Evolutionary conservation across 1,140 invertebrate species (phyloP).

Genomic region (Antheraea pernyi): DNA sequence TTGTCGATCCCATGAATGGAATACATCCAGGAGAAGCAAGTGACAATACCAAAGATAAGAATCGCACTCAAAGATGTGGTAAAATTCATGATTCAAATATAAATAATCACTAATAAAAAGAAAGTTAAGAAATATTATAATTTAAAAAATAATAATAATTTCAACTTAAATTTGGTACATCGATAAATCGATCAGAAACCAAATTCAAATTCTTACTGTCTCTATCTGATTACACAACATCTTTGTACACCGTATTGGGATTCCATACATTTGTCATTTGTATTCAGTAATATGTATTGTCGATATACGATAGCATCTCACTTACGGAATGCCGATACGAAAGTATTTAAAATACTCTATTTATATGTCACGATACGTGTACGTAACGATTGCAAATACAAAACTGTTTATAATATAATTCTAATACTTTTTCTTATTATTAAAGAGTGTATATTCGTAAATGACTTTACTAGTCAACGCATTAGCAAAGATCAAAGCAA

Average conservation of each 20-base stretch:
- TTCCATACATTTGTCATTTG: constrained; percentile 41
- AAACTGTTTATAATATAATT: no score
- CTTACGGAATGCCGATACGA: constrained; percentile 52
- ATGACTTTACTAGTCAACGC: no score
- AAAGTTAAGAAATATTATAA: neutral
- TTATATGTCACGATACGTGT: constrained; percentile 27
- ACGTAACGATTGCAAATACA: constrained; percentile 35
- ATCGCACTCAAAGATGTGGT: no score
- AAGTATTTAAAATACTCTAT: constrained; percentile 35
- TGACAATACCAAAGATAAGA: no score
- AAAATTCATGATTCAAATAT: no score
- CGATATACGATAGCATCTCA: constrained; percentile 54
- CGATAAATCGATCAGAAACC: constrained; percentile 5
- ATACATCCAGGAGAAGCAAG: no score
- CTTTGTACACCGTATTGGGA: constrained; percentile 39
- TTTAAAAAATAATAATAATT: neutral
- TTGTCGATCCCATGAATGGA: no score
- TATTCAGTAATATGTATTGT: constrained; percentile 36
- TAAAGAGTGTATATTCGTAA: no score
- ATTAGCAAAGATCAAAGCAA: no score
- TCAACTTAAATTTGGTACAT: neutral
- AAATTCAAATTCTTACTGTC: neutral
- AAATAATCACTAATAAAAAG: no score
- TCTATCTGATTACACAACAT: constrained; percentile 31
- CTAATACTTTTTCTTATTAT: no score